These are phyloP conservation scores for Brachypalpus laphriformis DNA, from an alignment of 2,888 invertebrate species.

Conservation along the genomic window DNA sequence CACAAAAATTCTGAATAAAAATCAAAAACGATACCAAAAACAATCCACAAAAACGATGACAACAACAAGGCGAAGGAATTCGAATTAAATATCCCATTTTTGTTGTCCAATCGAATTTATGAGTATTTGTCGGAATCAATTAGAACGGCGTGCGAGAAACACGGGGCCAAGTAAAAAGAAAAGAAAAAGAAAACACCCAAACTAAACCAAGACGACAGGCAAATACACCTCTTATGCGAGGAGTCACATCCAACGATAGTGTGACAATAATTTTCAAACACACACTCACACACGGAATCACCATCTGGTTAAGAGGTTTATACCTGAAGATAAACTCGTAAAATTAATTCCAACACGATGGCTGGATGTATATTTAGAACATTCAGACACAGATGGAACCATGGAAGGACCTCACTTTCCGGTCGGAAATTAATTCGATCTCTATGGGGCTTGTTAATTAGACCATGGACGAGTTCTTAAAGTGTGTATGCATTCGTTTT, in stretches of 20 bases:
- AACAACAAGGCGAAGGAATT: conserved; percentile 63
- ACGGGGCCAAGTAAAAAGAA: conserved; percentile 5
- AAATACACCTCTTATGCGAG: conserved; percentile 29
- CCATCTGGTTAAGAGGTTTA: conserved; percentile 54
- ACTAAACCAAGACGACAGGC: conserved; percentile 38
- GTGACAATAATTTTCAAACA: conserved; percentile 63
- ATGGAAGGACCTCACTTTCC: conserved; percentile 47
- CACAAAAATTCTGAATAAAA: conserved; percentile 31
- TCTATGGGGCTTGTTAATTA: conserved; percentile 67
- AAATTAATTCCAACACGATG: conserved; percentile 70
- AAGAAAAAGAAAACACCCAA: not conserved
- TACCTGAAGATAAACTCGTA: conserved; percentile 68
- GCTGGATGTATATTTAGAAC: conserved; percentile 20
- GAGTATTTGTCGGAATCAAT: conserved; percentile 70
- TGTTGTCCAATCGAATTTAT: conserved; percentile 70
- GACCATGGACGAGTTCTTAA: conserved; percentile 43
- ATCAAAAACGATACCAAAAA: not conserved
- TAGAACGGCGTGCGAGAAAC: conserved; percentile 57
- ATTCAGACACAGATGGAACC: conserved; percentile 20
- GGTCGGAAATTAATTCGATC: conserved; percentile 68
- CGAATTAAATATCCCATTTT: conserved; percentile 67
- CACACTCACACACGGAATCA: conserved; percentile 13
- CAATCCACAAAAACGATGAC: conserved; percentile 52
- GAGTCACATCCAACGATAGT: conserved; percentile 40
- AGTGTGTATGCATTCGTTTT: conserved; percentile 42